These are phyloP conservation scores for Delichon dasypus DNA, from an alignment of 2,797 vertebrate genomes.

Conservation along the genomic window DNA sequence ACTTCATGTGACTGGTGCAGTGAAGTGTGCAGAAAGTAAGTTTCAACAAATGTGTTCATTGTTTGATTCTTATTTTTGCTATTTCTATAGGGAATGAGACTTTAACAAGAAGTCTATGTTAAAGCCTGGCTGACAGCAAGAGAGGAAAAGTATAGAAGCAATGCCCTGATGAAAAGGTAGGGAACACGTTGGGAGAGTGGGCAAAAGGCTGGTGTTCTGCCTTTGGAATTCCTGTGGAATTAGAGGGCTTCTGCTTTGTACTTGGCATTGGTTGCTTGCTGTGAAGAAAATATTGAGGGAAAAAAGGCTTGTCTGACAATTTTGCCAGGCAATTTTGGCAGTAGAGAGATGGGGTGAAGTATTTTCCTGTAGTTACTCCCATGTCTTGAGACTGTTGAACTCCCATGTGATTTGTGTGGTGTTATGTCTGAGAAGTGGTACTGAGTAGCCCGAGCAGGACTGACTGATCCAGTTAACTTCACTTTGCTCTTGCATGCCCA, in stretches of 20 bases:
- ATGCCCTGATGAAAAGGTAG: conserved; percentile 65
- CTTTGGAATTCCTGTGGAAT: not conserved
- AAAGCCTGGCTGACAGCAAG: conserved; percentile 21
- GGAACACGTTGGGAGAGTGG: not conserved
- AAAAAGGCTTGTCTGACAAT: not conserved
- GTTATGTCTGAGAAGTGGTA: not conserved
- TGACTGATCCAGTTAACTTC: conserved; percentile 5
- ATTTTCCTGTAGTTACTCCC: not conserved
- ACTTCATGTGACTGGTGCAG: not conserved
- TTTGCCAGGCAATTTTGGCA: not conserved
- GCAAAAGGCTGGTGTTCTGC: not conserved
- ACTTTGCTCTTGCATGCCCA: not conserved
- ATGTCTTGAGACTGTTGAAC: not conserved
- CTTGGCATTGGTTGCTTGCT: not conserved
- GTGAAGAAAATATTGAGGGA: not conserved
- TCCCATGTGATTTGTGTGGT: not conserved
- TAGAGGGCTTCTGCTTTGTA: not conserved
- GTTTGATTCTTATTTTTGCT: conserved; percentile 30
- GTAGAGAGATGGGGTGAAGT: not conserved
- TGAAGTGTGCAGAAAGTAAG: not conserved
- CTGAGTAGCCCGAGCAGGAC: not conserved
- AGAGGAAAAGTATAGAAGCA: conserved; percentile 26
- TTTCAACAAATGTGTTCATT: not conserved
- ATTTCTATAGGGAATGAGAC: conserved; percentile 59
- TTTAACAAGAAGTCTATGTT: conserved; percentile 6